These are phyloP conservation scores for Mamestra configurata DNA, from an alignment of 1,140 invertebrate species.

Conservation along the genomic window DNA sequence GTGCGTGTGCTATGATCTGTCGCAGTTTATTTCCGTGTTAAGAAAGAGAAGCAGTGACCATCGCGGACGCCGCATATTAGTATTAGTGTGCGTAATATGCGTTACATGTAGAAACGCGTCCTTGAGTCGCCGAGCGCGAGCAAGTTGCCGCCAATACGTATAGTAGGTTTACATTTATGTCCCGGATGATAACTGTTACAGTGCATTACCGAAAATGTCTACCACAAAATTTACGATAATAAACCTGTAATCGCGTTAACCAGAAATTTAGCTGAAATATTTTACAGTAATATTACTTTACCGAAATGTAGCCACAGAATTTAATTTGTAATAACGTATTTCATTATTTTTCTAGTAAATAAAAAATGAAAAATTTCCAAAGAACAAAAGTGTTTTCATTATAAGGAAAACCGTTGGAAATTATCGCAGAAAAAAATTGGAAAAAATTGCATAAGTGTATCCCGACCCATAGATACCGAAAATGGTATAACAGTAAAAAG, in stretches of 20 bases:
- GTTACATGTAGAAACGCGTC: constrained; percentile 9
- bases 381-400: constrained; percentile 49
- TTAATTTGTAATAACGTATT: constrained; percentile 42
- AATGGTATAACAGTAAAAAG: constrained; percentile 25
- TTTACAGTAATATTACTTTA: constrained; percentile 44
- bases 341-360: constrained; percentile 41
- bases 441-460: constrained; percentile 46
- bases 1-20: background rate
- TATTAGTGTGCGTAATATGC: constrained; percentile 1
- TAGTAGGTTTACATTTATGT: constrained; percentile 25
- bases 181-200: constrained; percentile 31
- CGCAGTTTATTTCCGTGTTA: background rate
- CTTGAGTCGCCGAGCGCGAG: background rate
- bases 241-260: constrained; percentile 42
- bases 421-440: constrained; percentile 32
- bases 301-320: constrained; percentile 1
- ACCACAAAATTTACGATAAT: constrained; percentile 25
- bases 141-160: constrained; percentile 31
- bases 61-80: background rate
- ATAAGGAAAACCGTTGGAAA: constrained; percentile 41
- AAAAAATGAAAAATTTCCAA: constrained; percentile 40
- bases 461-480: constrained; percentile 27
- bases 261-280: constrained; percentile 19
- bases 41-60: background rate
- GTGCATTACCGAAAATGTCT: constrained; percentile 36